Percentiles rank a stretch among this genome's conserved stretches.
phyloP scores from a whole-genome alignment of 2,113 vertebrate species.

The Echinops telfairi region DNA sequence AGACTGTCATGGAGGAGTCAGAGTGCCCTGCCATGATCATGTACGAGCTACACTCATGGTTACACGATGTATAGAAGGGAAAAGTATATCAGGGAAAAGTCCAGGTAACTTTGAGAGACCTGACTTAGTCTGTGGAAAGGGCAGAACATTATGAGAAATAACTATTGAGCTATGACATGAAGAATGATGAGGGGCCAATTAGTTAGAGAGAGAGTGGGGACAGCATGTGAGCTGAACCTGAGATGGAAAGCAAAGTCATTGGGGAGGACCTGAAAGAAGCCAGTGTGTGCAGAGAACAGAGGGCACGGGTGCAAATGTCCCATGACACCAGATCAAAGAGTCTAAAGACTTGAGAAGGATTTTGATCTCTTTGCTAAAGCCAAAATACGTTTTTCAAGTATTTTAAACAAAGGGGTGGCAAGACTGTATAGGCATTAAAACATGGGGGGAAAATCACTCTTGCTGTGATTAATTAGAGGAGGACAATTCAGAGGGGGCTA shows the following conservation, averaged over 20 bases:
- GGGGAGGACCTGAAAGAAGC: background rate
- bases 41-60: no score
- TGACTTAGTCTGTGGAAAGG: background rate
- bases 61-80: no score
- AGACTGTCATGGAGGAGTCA: background rate
- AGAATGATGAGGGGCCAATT: background rate
- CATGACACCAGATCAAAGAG: background rate
- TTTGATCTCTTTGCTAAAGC: slow-evolving; percentile 8
- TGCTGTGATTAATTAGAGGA: background rate
- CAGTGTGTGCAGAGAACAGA: background rate
- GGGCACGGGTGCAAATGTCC: background rate
- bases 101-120: background rate
- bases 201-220: background rate
- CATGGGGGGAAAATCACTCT: background rate
- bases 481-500: background rate
- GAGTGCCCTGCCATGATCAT: background rate
- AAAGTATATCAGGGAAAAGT: background rate
- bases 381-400: slow-evolving; percentile 8
- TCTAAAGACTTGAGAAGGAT: slow-evolving; percentile 11
- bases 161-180: background rate
- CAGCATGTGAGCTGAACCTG: background rate
- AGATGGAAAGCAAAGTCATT: background rate
- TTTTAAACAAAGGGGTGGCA: slow-evolving; percentile 33
- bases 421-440: background rate
- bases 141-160: background rate